These are phyloP conservation scores for Monopterus albus DNA, from an alignment of 2,113 vertebrate genomes.

Conservation along the genomic window DNA sequence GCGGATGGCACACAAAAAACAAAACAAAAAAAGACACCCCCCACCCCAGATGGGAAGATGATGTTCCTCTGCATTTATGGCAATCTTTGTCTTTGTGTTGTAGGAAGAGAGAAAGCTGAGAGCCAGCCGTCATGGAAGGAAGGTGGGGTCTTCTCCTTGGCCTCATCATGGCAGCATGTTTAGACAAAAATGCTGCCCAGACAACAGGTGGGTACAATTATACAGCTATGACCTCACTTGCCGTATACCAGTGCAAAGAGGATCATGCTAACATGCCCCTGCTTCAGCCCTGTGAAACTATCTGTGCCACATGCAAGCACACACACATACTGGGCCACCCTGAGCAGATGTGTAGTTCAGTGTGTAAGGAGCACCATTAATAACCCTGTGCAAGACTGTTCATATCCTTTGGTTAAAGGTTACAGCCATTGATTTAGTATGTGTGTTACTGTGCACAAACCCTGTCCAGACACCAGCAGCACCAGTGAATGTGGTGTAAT, in stretches of 20 bases:
- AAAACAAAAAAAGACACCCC: neutral
- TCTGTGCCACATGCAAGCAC: neutral
- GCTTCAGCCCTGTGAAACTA: too few relatives aligned
- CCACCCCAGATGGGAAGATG: slow-evolving; percentile 36
- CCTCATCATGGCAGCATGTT: slow-evolving; percentile 50
- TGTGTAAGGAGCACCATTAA: too few relatives aligned
- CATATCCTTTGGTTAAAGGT: too few relatives aligned
- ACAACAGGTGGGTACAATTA: slow-evolving; percentile 69
- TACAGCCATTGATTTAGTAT: too few relatives aligned
- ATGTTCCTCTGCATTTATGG: neutral
- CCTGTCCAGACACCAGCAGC: too few relatives aligned
- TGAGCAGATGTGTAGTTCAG: neutral
- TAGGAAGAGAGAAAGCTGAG: slow-evolving; percentile 51
- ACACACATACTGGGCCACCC: neutral
- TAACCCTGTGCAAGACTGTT: too few relatives aligned
- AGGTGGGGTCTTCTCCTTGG: slow-evolving; percentile 45
- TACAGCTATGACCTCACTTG: slow-evolving; percentile 18
- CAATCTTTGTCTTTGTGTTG: slow-evolving; percentile 17
- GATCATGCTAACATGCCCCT: too few relatives aligned
- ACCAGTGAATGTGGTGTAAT: too few relatives aligned
- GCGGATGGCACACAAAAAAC: too few relatives aligned
- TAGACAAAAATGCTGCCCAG: slow-evolving; percentile 47
- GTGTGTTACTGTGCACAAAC: too few relatives aligned
- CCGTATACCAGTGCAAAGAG: slow-evolving; percentile 23
- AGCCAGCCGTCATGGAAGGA: slow-evolving; percentile 46